A percentile compares a stretch with the other conserved stretches of the same genome.
Conservation (phyloP, 2,797 vertebrate species). For the Merluccius polli region DNA sequence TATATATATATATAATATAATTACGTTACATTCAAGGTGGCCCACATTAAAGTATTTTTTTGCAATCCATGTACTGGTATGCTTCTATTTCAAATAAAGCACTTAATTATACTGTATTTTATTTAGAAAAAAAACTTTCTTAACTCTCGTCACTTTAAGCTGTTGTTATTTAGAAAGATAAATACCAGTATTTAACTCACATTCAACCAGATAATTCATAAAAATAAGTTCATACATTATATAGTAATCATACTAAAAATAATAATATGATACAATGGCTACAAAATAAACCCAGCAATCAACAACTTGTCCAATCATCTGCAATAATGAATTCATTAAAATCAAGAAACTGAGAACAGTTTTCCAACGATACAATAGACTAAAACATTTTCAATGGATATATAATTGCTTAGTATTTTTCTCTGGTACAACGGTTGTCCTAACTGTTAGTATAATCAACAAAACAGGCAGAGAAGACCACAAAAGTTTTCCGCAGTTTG, state of each 20-base stretch:
- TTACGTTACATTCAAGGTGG: slow-evolving; percentile 55
- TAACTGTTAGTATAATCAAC: slow-evolving; percentile 27
- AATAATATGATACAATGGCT: slow-evolving; percentile 58
- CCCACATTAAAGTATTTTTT: slow-evolving; percentile 11
- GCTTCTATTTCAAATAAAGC: slow-evolving; percentile 32
- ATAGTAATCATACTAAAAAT: slow-evolving; percentile 64
- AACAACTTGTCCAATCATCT: slow-evolving; percentile 31
- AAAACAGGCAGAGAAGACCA: slow-evolving; percentile 39
- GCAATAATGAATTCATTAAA: slow-evolving; percentile 29
- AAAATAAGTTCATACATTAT: slow-evolving; percentile 71
- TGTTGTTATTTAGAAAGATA: slow-evolving; percentile 47
- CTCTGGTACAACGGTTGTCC: slow-evolving; percentile 39
- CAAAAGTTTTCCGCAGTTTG: background rate
- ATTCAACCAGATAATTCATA: slow-evolving; percentile 62
- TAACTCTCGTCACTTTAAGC: slow-evolving; percentile 55
- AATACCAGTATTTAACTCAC: slow-evolving; percentile 41
- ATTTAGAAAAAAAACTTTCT: slow-evolving; percentile 54
- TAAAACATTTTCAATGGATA: slow-evolving; percentile 30
- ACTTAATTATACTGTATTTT: slow-evolving; percentile 43
- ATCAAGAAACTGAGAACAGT: slow-evolving; percentile 20
- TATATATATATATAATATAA: slow-evolving; percentile 2
- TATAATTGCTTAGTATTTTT: slow-evolving; percentile 40
- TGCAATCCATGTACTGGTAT: slow-evolving; percentile 28
- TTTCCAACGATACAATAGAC: slow-evolving; percentile 45
- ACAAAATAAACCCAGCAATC: slow-evolving; percentile 43